phyloP scores from a whole-genome alignment of 2,888 invertebrate species.

The Drosophila engyochracea region DNA sequence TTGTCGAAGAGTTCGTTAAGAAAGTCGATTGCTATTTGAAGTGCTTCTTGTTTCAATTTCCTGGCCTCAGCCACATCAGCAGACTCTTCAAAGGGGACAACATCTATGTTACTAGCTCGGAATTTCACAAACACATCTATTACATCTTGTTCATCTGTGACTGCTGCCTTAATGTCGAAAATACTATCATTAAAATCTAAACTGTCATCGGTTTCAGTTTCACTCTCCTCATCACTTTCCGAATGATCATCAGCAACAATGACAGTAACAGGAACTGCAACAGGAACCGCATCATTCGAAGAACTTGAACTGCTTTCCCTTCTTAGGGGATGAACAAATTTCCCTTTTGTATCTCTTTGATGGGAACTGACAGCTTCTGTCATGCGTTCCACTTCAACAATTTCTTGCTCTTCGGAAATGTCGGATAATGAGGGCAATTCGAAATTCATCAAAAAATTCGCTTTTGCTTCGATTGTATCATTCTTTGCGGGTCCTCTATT shows the following conservation, averaged over 20 bases:
- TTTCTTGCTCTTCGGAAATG: conserved; percentile 42
- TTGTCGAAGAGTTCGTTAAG: conserved; percentile 42
- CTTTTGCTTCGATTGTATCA: conserved; percentile 39
- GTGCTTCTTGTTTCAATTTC: neutral
- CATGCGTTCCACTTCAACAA: neutral
- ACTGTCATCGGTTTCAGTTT: conserved; percentile 1
- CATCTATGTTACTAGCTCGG: neutral
- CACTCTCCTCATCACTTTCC: conserved; percentile 5
- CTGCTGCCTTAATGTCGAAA: neutral
- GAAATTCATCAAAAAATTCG: conserved; percentile 59
- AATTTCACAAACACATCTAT: conserved; percentile 22
- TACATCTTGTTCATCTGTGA: neutral
- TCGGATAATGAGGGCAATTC: conserved; percentile 55
- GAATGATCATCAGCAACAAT: neutral
- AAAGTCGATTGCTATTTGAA: conserved; percentile 42
- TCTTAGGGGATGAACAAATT: conserved; percentile 55
- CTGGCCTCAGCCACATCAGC: neutral
- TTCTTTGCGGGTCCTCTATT: neutral
- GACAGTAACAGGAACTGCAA: neutral
- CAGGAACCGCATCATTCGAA: neutral
- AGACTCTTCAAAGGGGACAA: neutral
- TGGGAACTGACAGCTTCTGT: rapidly evolving
- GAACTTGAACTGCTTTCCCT: neutral
- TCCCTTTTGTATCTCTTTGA: neutral
- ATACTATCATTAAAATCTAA: conserved; percentile 1